Percentiles rank a stretch among this genome's conserved stretches.
Evolutionary conservation across 2,888 invertebrate genomes (phyloP).

Genomic region (Xanthorhoe designata): DNA sequence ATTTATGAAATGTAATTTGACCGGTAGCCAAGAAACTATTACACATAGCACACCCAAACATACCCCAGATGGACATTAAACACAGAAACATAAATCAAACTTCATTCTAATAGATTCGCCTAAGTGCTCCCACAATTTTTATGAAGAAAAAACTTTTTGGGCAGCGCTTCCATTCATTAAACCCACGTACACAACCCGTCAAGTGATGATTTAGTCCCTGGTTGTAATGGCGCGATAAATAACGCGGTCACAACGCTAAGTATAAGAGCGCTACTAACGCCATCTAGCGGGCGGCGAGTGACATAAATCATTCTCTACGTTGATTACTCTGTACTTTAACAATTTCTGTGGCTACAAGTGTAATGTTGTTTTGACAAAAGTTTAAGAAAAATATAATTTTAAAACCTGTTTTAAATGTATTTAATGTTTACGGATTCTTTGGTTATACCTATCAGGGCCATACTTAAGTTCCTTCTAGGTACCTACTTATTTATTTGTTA

Average conservation of each 20-base stretch:
- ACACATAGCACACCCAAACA: constrained; percentile 12
- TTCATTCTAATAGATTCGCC: constrained; percentile 73
- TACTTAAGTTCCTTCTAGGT: too few species aligned
- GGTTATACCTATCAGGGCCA: too few species aligned
- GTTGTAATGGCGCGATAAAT: constrained; percentile 85
- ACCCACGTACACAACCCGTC: constrained; percentile 77
- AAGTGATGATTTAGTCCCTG: constrained; percentile 83
- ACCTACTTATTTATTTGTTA: too few species aligned
- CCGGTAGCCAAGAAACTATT: constrained; percentile 1
- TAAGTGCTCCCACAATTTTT: constrained; percentile 81
- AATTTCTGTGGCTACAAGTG: background rate
- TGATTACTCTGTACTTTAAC: constrained; percentile 34
- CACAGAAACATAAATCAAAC: constrained; percentile 55
- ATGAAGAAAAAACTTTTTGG: constrained; percentile 76
- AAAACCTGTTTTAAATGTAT: too few species aligned
- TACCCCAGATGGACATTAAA: constrained; percentile 43
- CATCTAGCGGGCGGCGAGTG: constrained; percentile 44
- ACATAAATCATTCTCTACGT: constrained; percentile 41
- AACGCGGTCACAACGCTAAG: constrained; percentile 74
- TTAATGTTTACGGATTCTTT: too few species aligned
- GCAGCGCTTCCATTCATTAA: constrained; percentile 80
- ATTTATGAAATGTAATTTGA: background rate
- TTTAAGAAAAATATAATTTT: too few species aligned
- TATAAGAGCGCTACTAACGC: constrained; percentile 49
- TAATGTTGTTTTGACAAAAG: background rate